Percentiles rank a stretch among this genome's conserved stretches.
phyloP scores from a whole-genome alignment of 2,888 invertebrate genomes.

The Drosophila histrio region DNA sequence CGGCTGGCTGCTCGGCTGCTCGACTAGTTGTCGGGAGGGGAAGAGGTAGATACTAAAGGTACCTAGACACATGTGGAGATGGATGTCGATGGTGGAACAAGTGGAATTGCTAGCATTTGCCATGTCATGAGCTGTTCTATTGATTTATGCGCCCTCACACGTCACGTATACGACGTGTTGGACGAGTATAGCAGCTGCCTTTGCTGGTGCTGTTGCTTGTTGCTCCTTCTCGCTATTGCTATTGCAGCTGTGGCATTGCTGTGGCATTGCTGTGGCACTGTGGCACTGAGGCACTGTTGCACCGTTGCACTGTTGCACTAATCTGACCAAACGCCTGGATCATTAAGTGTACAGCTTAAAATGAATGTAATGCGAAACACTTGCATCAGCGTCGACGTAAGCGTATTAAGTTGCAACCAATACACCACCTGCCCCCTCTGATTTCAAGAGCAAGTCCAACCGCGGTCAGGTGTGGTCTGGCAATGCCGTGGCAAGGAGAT shows the following conservation, averaged over 20 bases:
- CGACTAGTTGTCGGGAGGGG: not conserved
- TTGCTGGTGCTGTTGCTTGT: constrained; percentile 12
- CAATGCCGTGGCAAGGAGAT: too few relatives aligned
- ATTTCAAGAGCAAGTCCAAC: constrained; percentile 40
- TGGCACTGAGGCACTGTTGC: not conserved
- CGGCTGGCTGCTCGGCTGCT: constrained; percentile 38
- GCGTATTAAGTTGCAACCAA: constrained; percentile 64
- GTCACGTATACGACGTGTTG: constrained; percentile 54
- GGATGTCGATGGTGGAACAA: constrained; percentile 17
- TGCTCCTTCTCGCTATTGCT: not conserved
- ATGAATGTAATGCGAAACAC: constrained; percentile 71
- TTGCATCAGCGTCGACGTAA: constrained; percentile 55
- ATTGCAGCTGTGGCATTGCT: constrained; percentile 4
- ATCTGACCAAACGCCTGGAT: constrained; percentile 38
- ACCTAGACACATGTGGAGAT: not conserved
- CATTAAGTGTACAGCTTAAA: constrained; percentile 73
- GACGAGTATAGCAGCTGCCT: constrained; percentile 18
- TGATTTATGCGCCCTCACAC: constrained; percentile 65
- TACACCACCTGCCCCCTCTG: constrained; percentile 4
- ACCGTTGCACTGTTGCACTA: constrained; percentile 32
- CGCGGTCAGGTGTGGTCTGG: constrained; percentile 3
- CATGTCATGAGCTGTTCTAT: constrained; percentile 52
- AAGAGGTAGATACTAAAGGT: not conserved
- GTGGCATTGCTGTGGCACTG: constrained; percentile 4
- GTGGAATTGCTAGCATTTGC: constrained; percentile 44